phyloP scores from a whole-genome alignment of 2,113 vertebrate species.

The Alligator mississippiensis region DNA sequence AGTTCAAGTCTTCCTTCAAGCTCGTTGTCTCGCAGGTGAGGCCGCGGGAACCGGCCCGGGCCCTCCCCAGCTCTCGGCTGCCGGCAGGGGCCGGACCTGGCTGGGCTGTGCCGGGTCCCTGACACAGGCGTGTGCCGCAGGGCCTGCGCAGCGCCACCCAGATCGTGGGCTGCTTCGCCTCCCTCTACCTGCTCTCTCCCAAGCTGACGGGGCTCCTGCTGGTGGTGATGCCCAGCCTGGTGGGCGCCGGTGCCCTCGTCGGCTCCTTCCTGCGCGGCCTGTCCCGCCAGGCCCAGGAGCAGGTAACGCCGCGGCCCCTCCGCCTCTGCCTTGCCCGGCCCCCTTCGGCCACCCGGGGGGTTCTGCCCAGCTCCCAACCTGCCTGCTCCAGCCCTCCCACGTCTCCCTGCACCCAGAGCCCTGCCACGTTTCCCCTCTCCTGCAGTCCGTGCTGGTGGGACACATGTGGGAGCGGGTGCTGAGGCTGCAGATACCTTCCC shows the following conservation, averaged over 20 bases:
- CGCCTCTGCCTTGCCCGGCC: accelerated
- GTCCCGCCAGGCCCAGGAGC: slow-evolving; percentile 91
- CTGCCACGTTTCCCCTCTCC: no score
- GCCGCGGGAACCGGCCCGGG: accelerated
- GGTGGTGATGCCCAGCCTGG: slow-evolving; percentile 85
- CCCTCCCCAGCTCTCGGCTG: neutral
- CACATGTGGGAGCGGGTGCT: no score
- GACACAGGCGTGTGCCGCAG: neutral
- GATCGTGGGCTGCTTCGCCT: slow-evolving; percentile 88
- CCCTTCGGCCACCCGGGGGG: neutral
- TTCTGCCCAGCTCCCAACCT: neutral
- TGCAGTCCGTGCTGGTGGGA: no score
- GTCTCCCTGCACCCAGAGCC: no score
- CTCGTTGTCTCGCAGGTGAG: slow-evolving; percentile 91
- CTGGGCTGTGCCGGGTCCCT: neutral
- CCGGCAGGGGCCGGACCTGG: no score
- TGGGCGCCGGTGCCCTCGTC: slow-evolving; percentile 86
- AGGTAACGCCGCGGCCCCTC: slow-evolving; percentile 75
- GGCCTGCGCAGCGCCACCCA: slow-evolving; percentile 92
- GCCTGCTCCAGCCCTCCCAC: no score
- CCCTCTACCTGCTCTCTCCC: slow-evolving; percentile 92
- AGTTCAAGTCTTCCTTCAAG: slow-evolving; percentile 97
- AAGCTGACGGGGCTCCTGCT: slow-evolving; percentile 89
- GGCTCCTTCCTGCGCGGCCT: slow-evolving; percentile 89
- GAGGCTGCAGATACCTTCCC: neutral